phyloP scores from a whole-genome alignment of 2,113 vertebrate species.

The Psettodes erumei region DNA sequence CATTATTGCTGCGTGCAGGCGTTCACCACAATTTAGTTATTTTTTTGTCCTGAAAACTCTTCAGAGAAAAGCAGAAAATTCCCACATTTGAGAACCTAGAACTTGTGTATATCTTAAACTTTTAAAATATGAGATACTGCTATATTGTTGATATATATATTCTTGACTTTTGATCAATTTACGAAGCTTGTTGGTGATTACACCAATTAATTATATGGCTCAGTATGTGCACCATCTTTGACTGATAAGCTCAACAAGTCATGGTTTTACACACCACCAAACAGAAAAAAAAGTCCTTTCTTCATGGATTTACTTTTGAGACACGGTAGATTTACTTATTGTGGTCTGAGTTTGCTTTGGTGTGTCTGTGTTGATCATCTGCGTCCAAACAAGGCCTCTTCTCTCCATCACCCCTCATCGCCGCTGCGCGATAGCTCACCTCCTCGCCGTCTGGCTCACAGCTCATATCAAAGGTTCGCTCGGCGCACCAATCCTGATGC shows the following conservation, averaged over 20 bases:
- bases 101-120: background rate
- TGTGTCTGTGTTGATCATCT: conserved; percentile 36
- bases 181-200: background rate
- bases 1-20: background rate
- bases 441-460: conserved; percentile 42
- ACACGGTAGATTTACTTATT: conserved; percentile 15
- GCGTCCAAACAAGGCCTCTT: conserved; percentile 15
- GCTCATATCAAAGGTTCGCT: conserved; percentile 55
- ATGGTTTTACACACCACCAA: background rate
- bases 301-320: background rate
- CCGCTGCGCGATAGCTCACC: conserved; percentile 32
- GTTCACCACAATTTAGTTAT: background rate
- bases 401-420: conserved; percentile 7
- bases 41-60: background rate
- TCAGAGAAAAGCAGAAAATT: background rate
- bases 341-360: conserved; percentile 38
- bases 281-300: background rate
- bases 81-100: too few relatives aligned
- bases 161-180: background rate
- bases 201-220: background rate
- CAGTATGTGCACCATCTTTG: background rate
- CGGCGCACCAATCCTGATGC: conserved; percentile 7
- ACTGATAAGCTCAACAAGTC: background rate
- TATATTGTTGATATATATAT: background rate
- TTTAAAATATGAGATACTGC: too few relatives aligned